Base-by-base conservation (phyloP, 2,888 invertebrate species). In the Pseudococcus longispinus region DNA sequence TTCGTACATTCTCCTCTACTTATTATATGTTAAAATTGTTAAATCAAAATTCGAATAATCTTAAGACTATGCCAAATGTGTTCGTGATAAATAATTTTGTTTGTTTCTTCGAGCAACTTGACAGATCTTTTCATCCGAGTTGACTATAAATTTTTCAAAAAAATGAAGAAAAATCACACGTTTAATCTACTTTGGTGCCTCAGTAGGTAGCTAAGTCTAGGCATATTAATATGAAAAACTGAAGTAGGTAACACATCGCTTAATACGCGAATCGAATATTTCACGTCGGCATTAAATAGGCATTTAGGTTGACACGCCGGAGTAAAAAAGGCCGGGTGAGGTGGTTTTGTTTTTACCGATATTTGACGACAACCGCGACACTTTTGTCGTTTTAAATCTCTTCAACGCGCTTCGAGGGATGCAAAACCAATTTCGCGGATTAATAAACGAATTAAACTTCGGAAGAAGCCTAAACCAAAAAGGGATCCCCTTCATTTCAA, bases 371-470 rank as follows among this genome's bases (percentile, higher is more conserved):
- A 42, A 13, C 29, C 6, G 15, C 5, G 70, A 13, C 26, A 15
- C 11, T 37, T 32, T 74, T 74, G 20, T 20, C 20, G 29, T 70
- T 20, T 29, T 5, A 42, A 80, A 37, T 80, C 42, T 80, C 42
- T 80, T 42, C 42, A 42, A n/a, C 77, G 18, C 42, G 26, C 77
- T 23, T 23, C 20, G 60, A 8, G 42, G 20, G 77, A 42, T 42
- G 20, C 3, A 42, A 42, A 80, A 20, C 77, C 77, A 80, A 80
- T 80, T 80, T 80, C 42, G 42, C n/a, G 20, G 42, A 80, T 80
- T 80, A 37, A 80, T 80, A 37, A 80, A 23, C 77, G 77, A 80
- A 80, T 80, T 42, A 80, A 80, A 15, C 77, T 32, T 60, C 23
- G 60, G 23, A 23, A 60, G 60, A 60, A 60, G 20, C 11, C 20